Percentiles rank a stretch among this genome's conserved stretches.
phyloP scores from a whole-genome alignment of 92 coral and sea anemone genomes.

The Bergia sp. region DNA sequence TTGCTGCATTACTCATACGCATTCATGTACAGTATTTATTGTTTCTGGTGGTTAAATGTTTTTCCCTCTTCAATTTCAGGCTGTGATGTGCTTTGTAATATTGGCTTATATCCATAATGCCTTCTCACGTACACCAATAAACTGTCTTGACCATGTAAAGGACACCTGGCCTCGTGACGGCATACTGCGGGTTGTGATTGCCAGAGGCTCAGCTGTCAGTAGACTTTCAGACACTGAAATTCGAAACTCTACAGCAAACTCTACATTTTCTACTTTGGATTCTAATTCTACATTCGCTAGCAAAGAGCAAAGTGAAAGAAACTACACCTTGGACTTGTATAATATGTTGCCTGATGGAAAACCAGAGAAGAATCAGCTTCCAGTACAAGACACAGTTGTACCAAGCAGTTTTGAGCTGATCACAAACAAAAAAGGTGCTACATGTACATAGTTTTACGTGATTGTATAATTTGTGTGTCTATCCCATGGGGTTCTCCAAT shows the following conservation, averaged over 20 bases:
- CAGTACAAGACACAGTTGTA: slow-evolving; percentile 81
- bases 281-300: slow-evolving; percentile 14
- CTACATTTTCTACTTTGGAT: slow-evolving; percentile 38
- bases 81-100: slow-evolving; percentile 84
- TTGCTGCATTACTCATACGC: no score
- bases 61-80: slow-evolving; percentile 62
- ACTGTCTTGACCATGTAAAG: slow-evolving; percentile 90
- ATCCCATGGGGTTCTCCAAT: background rate
- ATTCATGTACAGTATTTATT: no score
- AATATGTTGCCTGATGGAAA: slow-evolving; percentile 62
- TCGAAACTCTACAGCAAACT: slow-evolving; percentile 48
- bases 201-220: slow-evolving; percentile 68
- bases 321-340: slow-evolving; percentile 54
- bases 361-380: slow-evolving; percentile 71
- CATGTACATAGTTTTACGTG: slow-evolving; percentile 4
- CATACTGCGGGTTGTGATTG: slow-evolving; percentile 83
- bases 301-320: slow-evolving; percentile 19
- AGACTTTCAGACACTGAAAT: slow-evolving; percentile 70
- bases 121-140: slow-evolving; percentile 93
- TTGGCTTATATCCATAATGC: slow-evolving; percentile 95
- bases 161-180: slow-evolving; percentile 98
- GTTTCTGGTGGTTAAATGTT: background rate
- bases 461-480: background rate
- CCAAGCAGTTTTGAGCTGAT: slow-evolving; percentile 74
- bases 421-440: slow-evolving; percentile 62